These are phyloP conservation scores for Psix sp. DNA, from an alignment of 1,140 invertebrate genomes.

Conservation along the genomic window DNA sequence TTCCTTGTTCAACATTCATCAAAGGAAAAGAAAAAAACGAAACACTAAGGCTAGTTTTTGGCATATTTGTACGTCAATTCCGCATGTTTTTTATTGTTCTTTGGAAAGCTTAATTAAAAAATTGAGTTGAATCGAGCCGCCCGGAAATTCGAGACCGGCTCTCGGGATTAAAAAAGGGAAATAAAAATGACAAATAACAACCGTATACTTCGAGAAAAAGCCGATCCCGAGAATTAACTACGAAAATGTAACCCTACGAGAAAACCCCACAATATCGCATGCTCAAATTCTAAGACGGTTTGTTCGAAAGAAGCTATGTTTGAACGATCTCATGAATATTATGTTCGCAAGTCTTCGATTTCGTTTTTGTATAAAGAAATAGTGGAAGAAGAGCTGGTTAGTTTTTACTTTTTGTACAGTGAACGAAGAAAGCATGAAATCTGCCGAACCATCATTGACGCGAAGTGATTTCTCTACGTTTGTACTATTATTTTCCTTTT, in stretches of 20 bases:
- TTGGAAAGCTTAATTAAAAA: no score
- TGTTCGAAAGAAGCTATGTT: slow-evolving; percentile 24
- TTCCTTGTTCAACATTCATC: no score
- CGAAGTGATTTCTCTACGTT: background rate
- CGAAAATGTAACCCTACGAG: slow-evolving; percentile 28
- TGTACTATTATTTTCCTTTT: background rate
- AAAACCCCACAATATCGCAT: slow-evolving; percentile 32
- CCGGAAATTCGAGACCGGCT: slow-evolving; percentile 60
- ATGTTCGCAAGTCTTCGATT: slow-evolving; percentile 26
- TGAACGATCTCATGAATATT: background rate
- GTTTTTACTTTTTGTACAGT: slow-evolving; percentile 24
- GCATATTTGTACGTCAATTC: slow-evolving; percentile 57
- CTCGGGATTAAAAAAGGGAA: no score
- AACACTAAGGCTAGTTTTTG: slow-evolving; percentile 52
- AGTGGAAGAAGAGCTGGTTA: slow-evolving; percentile 20
- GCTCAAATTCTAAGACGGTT: slow-evolving; percentile 16
- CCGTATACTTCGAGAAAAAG: slow-evolving; percentile 4
- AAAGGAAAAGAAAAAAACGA: no score
- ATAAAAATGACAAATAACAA: slow-evolving; percentile 20
- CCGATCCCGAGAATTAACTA: slow-evolving; percentile 32
- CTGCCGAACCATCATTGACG: slow-evolving; percentile 10
- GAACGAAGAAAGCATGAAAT: slow-evolving; percentile 19
- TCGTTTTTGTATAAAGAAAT: slow-evolving; percentile 28
- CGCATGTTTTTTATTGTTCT: slow-evolving; percentile 5
- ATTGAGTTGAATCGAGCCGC: slow-evolving; percentile 62